Evolutionary conservation across 2,888 invertebrate species (phyloP), one percentile per base, ranked within the genome.

Genomic region (Lithophane ornitopus): DNA sequence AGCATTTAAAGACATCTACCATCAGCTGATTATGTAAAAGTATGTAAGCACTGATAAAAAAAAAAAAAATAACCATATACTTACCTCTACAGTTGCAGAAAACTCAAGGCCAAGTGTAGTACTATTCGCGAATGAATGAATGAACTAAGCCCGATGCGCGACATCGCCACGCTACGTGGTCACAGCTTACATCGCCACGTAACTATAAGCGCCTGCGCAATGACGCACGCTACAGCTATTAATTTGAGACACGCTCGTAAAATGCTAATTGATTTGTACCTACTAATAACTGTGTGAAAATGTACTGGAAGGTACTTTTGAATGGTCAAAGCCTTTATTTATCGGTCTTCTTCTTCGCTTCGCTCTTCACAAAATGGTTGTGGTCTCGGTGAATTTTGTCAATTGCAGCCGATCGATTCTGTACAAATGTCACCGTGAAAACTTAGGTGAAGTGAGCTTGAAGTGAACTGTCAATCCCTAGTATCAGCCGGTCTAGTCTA

Each of bases 221-320:
- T 84, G 72, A 84, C 85, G 81, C 78, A 74, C 59, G 65, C 44
- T 28, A 71, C 39, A 67, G 74, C 80, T 70, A 70, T 71, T 85
- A 78, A 74, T 77, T 78, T 63, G 44, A 58, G 54, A 72, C 26
- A 69, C 56, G 78, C 81, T 83, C 80, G 70, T 83, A 76, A 83
- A 83, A 82, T 52, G 22, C n/a, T 76, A 74, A 76, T 83, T 76
- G 80, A 76, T 82, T 73, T 52, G 54, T 52, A 52, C 39, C 66
- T 54, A 66, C 8, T 61, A 12, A 52, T 61, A 74, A 49, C 54
- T 65, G 54, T 76, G 71, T 71, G 68, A 71, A 76, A 76, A 67
- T 56, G 14, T 69, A 70, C 54, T 69, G 19, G 44, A 63, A 61
- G 56, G 39, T 16, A 34, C 19, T 14, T 69, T 22, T 12, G 12